Percentiles rank a stretch among this genome's conserved stretches.
Conservation (phyloP, 2,113 vertebrate species). For the Lonchura striata region DNA sequence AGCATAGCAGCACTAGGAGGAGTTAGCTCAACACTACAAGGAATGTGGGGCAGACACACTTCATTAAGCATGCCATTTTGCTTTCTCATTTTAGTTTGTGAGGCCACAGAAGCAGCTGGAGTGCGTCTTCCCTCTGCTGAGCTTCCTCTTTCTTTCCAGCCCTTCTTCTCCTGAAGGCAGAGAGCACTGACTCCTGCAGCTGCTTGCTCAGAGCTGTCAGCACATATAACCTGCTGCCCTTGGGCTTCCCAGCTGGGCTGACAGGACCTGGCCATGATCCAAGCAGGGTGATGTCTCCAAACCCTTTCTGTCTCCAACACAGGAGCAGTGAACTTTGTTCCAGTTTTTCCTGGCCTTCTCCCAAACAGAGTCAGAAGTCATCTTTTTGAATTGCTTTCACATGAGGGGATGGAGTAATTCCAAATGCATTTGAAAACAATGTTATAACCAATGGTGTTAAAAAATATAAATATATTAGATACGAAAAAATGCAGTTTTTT, state of each 20-base stretch:
- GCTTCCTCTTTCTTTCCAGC: neutral
- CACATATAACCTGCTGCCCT: neutral
- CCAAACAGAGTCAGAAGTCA: neutral
- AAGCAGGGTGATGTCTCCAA: neutral
- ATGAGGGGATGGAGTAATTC: neutral
- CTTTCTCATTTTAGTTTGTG: neutral
- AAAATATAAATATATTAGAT: neutral
- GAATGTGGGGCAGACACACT: neutral
- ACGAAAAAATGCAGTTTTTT: neutral
- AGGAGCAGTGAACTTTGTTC: neutral
- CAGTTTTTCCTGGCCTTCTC: neutral
- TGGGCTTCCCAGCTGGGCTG: neutral
- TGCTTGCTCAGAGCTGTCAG: conserved; percentile 3
- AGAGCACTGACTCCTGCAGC: neutral
- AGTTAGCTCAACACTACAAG: neutral
- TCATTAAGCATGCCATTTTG: neutral
- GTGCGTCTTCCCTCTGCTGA: neutral
- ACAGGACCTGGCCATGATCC: neutral
- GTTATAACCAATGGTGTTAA: neutral
- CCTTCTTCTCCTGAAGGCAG: neutral
- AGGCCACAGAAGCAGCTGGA: neutral
- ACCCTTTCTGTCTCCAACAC: neutral
- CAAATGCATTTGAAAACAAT: neutral
- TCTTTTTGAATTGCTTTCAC: neutral
- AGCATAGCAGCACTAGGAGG: neutral